Base-by-base conservation (phyloP, 2,113 vertebrate species). In the Syrmaticus mikado region DNA sequence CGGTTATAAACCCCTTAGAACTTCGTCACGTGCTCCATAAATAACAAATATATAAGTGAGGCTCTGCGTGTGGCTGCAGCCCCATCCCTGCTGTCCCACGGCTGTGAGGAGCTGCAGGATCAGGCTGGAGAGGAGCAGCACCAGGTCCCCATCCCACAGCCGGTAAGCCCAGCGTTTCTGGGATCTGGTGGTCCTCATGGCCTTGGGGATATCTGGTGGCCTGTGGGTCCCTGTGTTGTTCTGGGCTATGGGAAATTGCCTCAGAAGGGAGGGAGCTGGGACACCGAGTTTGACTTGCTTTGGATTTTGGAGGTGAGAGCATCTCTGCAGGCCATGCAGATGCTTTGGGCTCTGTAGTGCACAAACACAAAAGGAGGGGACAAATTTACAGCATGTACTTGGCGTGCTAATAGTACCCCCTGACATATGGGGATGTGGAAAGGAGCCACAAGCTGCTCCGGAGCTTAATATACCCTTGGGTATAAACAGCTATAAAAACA, bases 1-100 rank as follows among this genome's bases (percentile, higher is more conserved):
- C 55, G 64, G 73, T 77, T 86, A 70, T 96, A 96, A 96, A 94
- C 95, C 36, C 89, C 96, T 97, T 97, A 97, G 85, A 75, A 34
- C 36, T 65, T 67, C 86, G 92, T 95, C 96, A 97, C 92, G 89
- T 97, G 96, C 96, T 52, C 93, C 74, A 55, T 40, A 84, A 96
- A 96, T 92, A 89, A 90, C 92, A 94, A 94, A 87, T 84, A 80
- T 95, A 96, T 78, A 96, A 96, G 90, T 70, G 22, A 46, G 66
- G 92, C 83, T 82, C 81, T 0, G 4, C 25, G 70, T 36, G 48
- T 53, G 41, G 66, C 41, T 67, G 57, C 83, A 21, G 1, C 43
- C 55, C 2, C 0, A 43, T 13, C 89, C 40, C 65, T 91, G 41
- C 57, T 78, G 66, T 78, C 53, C 71, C 52, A 50, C 8, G 10